These are phyloP conservation scores for Strigops habroptila DNA, from an alignment of 2,113 vertebrate species.

Conservation along the genomic window DNA sequence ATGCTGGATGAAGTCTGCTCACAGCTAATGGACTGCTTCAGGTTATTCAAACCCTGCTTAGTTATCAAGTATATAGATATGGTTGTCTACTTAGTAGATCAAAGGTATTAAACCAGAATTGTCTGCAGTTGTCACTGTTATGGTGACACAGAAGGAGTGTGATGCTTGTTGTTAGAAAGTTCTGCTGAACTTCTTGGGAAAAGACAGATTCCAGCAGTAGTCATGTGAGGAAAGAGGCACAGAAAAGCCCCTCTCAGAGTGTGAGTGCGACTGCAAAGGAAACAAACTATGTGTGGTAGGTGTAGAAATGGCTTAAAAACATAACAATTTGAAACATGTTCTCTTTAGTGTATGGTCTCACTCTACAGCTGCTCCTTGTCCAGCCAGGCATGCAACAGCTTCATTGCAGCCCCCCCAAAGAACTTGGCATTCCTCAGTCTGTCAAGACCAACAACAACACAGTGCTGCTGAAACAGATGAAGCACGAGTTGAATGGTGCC, in stretches of 20 bases:
- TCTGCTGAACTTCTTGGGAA: background rate
- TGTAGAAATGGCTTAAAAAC: background rate
- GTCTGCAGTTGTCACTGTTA: background rate
- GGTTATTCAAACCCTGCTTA: background rate
- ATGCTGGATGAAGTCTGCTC: background rate
- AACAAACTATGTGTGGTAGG: background rate
- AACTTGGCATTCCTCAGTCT: background rate
- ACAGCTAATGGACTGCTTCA: background rate
- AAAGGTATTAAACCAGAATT: background rate
- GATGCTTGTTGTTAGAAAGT: background rate
- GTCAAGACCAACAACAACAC: background rate
- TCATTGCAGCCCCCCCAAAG: background rate
- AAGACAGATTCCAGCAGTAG: background rate
- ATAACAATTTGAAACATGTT: background rate
- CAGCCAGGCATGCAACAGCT: background rate
- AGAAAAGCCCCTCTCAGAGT: accelerated
- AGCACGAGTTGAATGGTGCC: background rate
- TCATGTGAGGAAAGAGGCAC: background rate
- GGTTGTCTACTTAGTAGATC: background rate
- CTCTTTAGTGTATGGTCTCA: background rate
- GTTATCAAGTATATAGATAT: background rate
- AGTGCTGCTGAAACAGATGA: background rate
- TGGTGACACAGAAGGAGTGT: background rate
- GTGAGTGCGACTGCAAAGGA: background rate
- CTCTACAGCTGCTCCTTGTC: constrained; percentile 5